Evolutionary conservation across 2,888 invertebrate genomes (phyloP).

Genomic region (Dasypogon diadema): DNA sequence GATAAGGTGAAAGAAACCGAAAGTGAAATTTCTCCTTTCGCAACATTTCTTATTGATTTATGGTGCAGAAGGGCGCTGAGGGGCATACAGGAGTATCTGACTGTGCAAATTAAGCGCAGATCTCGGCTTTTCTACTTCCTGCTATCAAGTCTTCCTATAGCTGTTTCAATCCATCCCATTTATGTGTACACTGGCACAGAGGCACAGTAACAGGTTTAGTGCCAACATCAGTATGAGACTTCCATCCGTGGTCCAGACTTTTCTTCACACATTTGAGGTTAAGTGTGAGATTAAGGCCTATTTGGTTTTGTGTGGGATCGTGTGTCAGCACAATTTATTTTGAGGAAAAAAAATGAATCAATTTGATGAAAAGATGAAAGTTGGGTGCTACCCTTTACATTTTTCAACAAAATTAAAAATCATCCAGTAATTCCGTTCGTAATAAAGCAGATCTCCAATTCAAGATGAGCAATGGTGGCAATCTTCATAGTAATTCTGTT

Average conservation of each 20-base stretch:
- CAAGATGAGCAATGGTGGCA: too few species aligned
- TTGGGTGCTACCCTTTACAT: too few species aligned
- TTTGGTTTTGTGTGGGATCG: background rate
- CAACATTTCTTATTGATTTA: conserved; percentile 50
- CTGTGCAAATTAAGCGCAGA: conserved; percentile 40
- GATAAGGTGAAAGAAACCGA: conserved; percentile 62
- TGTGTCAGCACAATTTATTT: background rate
- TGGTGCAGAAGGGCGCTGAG: conserved; percentile 7
- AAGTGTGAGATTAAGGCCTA: background rate
- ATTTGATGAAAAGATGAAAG: too few species aligned
- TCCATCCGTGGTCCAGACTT: background rate
- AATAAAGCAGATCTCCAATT: too few species aligned
- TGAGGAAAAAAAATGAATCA: too few species aligned
- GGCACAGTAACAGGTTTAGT: conserved; percentile 33
- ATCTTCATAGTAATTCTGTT: too few species aligned
- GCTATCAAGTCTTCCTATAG: conserved; percentile 41
- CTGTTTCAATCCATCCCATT: conserved; percentile 26
- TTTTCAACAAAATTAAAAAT: too few species aligned
- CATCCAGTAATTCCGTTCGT: too few species aligned
- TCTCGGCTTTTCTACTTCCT: conserved; percentile 47
- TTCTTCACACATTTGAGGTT: background rate
- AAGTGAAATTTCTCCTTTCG: conserved; percentile 68
- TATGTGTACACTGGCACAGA: background rate
- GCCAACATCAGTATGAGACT: background rate
- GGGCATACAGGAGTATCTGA: conserved; percentile 4